Evolutionary conservation across 2,797 vertebrate species (phyloP).

Genomic region (Molossus molossus): DNA sequence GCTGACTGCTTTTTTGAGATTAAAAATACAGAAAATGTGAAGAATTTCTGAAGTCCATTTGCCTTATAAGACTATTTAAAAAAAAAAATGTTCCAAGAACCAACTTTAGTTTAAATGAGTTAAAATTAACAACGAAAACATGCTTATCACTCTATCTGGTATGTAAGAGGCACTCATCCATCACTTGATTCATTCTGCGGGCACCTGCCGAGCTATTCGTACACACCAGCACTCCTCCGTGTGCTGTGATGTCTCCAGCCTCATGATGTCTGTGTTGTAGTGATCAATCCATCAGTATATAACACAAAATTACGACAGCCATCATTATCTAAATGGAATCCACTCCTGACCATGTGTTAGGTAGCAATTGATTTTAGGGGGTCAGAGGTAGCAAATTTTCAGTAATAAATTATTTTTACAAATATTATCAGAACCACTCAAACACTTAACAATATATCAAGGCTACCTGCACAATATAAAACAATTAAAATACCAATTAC

Average conservation of each 20-base stretch:
- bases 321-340: background rate
- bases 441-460: background rate
- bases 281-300: background rate
- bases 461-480: background rate
- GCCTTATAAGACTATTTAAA: background rate
- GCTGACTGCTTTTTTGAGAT: background rate
- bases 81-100: background rate
- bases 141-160: background rate
- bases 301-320: background rate
- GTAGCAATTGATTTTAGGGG: background rate
- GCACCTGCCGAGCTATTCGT: background rate
- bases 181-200: background rate
- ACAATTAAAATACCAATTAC: background rate
- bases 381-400: background rate
- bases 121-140: background rate
- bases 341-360: background rate
- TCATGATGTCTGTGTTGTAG: background rate
- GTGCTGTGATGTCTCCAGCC: background rate
- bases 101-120: background rate
- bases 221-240: no score
- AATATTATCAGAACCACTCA: background rate
- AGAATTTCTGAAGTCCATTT: background rate
- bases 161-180: background rate
- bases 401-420: background rate
- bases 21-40: background rate